phyloP scores from a whole-genome alignment of 2,797 vertebrate species.

The Choloepus didactylus region DNA sequence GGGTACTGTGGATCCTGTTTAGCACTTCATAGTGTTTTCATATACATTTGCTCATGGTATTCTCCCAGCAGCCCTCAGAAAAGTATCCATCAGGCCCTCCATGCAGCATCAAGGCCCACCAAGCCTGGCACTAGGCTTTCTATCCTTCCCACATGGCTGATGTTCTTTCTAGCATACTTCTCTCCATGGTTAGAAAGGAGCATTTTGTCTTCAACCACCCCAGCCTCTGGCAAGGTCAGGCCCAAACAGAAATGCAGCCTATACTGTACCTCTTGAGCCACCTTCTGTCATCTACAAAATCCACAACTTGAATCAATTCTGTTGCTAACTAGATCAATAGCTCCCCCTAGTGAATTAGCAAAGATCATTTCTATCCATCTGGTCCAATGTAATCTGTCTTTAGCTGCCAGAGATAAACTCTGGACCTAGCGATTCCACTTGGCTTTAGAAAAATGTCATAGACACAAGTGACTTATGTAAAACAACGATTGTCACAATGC shows the following conservation, averaged over 20 bases:
- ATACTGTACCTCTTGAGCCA: neutral
- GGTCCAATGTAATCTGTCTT: neutral
- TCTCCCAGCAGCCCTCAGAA: neutral
- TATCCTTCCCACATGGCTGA: neutral
- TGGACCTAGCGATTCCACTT: neutral
- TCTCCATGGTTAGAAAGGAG: neutral
- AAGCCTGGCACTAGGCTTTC: neutral
- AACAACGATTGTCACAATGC: neutral
- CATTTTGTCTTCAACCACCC: neutral
- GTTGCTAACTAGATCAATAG: neutral
- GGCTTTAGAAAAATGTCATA: neutral
- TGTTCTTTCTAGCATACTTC: neutral
- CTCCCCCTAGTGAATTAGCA: neutral
- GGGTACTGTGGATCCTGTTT: neutral
- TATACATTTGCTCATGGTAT: neutral
- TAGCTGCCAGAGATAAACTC: neutral
- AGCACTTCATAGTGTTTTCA: neutral
- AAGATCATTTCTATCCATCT: neutral
- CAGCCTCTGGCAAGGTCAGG: neutral
- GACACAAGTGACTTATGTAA: neutral
- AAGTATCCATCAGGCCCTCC: no score
- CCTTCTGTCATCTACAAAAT: neutral
- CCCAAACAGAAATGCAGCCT: neutral
- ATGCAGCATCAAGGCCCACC: rapidly evolving
- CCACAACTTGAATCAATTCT: neutral